A percentile compares a stretch with the other conserved stretches of the same genome.
Conservation (phyloP, 2,888 invertebrate genomes). For the Metacarcinus magister region DNA sequence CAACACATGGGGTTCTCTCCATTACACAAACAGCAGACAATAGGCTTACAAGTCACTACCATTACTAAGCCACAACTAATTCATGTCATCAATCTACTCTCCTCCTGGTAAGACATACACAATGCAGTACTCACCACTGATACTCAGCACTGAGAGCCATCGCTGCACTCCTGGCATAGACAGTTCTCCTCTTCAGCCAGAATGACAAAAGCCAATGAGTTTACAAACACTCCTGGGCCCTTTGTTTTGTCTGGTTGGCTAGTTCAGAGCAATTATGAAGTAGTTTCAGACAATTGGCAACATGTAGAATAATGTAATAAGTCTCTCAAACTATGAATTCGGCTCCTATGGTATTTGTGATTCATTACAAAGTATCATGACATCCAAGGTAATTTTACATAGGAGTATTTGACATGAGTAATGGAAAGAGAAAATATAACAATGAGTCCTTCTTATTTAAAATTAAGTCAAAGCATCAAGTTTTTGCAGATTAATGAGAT, state of each 20-base stretch:
- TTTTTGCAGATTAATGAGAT: neutral
- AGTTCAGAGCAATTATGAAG: neutral
- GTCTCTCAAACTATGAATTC: neutral
- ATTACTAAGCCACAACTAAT: neutral
- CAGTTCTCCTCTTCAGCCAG: neutral
- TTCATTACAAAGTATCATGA: slow-evolving; percentile 1
- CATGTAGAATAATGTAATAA: neutral
- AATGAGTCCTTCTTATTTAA: neutral
- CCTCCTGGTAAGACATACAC: neutral
- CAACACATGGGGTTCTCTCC: neutral
- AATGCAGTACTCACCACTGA: slow-evolving; percentile 69
- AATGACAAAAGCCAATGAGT: neutral
- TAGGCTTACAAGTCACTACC: neutral
- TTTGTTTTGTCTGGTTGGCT: neutral
- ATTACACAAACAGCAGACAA: neutral
- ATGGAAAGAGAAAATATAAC: neutral
- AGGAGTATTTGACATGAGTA: neutral
- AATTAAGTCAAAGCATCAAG: neutral
- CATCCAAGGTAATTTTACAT: neutral
- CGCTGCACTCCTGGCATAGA: slow-evolving; percentile 30
- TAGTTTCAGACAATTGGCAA: neutral
- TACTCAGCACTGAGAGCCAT: slow-evolving; percentile 74
- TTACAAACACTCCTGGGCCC: neutral
- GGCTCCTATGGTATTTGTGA: neutral
- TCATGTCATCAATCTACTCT: neutral